Evolutionary conservation across 2,113 vertebrate species (phyloP).

Genomic region (Mormyrus lacerda): DNA sequence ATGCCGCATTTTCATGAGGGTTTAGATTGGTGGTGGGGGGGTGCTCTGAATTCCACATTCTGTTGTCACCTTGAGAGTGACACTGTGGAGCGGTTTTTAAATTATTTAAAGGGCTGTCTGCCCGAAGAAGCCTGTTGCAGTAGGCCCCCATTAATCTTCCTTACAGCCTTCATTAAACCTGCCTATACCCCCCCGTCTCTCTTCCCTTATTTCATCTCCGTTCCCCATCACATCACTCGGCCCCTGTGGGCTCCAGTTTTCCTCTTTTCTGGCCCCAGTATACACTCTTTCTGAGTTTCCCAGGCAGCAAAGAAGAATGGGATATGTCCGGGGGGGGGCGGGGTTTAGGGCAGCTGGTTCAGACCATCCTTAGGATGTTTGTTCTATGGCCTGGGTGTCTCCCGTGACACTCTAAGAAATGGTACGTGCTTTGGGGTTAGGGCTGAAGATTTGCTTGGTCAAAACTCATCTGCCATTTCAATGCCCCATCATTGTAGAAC

Average conservation of each 20-base stretch:
- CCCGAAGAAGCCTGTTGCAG: slow-evolving; percentile 42
- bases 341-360: background rate
- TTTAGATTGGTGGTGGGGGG: background rate
- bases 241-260: background rate
- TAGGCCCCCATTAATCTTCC: slow-evolving; percentile 60
- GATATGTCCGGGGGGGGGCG: background rate
- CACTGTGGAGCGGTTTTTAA: slow-evolving; percentile 53
- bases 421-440: background rate
- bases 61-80: slow-evolving; percentile 62
- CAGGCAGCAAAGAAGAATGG: background rate
- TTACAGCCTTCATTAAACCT: slow-evolving; percentile 57
- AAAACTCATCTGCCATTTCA: background rate
- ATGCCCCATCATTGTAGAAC: background rate
- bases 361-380: background rate
- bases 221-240: background rate
- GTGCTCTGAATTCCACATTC: slow-evolving; percentile 39
- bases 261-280: slow-evolving; percentile 6
- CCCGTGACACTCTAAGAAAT: background rate
- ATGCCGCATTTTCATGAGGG: background rate
- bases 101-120: slow-evolving; percentile 41
- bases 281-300: background rate
- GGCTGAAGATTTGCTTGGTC: background rate
- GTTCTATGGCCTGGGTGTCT: background rate
- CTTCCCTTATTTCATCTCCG: slow-evolving; percentile 18
- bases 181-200: slow-evolving; percentile 31